Evolutionary conservation across 1,140 invertebrate species (phyloP).

Genomic region (Rhynchophorus ferrugineus): DNA sequence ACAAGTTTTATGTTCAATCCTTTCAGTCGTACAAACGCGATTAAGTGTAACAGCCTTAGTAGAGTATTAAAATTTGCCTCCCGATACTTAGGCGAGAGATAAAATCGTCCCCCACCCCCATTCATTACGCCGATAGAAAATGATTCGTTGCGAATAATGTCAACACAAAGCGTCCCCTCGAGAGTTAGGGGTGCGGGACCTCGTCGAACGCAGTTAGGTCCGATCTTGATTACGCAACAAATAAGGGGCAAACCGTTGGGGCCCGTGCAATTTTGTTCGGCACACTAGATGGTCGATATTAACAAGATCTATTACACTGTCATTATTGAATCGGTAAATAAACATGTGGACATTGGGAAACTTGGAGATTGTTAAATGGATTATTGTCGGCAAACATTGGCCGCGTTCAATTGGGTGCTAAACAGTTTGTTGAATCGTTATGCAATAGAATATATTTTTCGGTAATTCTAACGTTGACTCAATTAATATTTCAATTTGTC

Average conservation of each 20-base stretch:
- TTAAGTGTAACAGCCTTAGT: constrained; percentile 14
- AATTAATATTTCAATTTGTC: no score
- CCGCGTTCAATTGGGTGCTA: neutral
- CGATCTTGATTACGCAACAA: constrained; percentile 31
- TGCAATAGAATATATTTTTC: no score
- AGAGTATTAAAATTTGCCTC: constrained; percentile 22
- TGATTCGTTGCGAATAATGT: constrained; percentile 31
- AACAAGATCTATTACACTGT: constrained; percentile 29
- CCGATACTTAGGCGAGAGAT: constrained; percentile 21
- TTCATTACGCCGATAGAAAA: constrained; percentile 28
- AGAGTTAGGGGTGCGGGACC: constrained; percentile 25
- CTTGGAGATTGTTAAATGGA: constrained; percentile 9
- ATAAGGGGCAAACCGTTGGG: constrained; percentile 30
- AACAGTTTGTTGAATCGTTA: neutral
- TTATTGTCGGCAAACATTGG: neutral
- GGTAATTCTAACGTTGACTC: no score
- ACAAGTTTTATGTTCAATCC: neutral
- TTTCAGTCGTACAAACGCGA: constrained; percentile 9
- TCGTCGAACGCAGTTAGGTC: constrained; percentile 21
- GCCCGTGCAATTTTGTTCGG: constrained; percentile 23
- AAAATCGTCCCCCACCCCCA: constrained; percentile 26
- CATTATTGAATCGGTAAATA: constrained; percentile 26
- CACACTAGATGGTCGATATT: constrained; percentile 24
- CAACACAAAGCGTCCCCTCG: constrained; percentile 23
- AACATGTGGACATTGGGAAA: constrained; percentile 14